A percentile compares a stretch with the other conserved stretches of the same genome.
phyloP scores from a whole-genome alignment of 2,113 vertebrate genomes.

The Caranx melampygus region DNA sequence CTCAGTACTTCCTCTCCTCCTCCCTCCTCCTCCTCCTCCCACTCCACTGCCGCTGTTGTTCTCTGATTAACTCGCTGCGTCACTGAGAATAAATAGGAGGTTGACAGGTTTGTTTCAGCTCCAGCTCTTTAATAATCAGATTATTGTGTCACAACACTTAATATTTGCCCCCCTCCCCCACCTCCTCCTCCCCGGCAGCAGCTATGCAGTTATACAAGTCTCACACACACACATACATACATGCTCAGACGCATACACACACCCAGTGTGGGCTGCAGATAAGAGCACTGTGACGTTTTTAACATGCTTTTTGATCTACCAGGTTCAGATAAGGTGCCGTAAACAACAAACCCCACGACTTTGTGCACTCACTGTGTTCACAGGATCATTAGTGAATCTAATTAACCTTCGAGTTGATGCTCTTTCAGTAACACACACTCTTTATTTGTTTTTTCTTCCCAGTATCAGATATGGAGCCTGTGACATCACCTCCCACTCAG shows the following conservation, averaged over 20 bases:
- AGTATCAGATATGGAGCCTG: slow-evolving; percentile 20
- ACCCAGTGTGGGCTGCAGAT: slow-evolving; percentile 18
- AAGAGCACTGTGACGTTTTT: slow-evolving; percentile 47
- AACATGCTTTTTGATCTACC: slow-evolving; percentile 38
- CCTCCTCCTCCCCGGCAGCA: slow-evolving; percentile 20
- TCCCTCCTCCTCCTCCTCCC: too few relatives aligned
- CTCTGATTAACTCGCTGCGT: slow-evolving; percentile 24
- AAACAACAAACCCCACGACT: slow-evolving; percentile 17
- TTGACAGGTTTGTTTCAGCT: slow-evolving; percentile 40
- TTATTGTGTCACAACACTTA: slow-evolving; percentile 57
- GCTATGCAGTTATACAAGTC: slow-evolving; percentile 46
- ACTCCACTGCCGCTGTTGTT: background rate
- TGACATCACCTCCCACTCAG: slow-evolving; percentile 43
- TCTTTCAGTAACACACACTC: slow-evolving; percentile 3
- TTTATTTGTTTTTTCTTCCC: slow-evolving; percentile 23
- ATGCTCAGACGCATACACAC: too few relatives aligned
- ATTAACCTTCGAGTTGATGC: slow-evolving; percentile 3
- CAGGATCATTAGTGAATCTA: background rate
- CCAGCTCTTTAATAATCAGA: slow-evolving; percentile 54
- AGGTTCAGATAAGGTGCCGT: slow-evolving; percentile 29
- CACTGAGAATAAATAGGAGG: slow-evolving; percentile 21
- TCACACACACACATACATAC: too few relatives aligned
- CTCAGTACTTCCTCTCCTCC: background rate
- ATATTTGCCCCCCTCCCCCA: slow-evolving; percentile 11
- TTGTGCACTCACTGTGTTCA: slow-evolving; percentile 52